Conservation (phyloP, 2,888 invertebrate species). For the Caenorhabditis afra region DNA sequence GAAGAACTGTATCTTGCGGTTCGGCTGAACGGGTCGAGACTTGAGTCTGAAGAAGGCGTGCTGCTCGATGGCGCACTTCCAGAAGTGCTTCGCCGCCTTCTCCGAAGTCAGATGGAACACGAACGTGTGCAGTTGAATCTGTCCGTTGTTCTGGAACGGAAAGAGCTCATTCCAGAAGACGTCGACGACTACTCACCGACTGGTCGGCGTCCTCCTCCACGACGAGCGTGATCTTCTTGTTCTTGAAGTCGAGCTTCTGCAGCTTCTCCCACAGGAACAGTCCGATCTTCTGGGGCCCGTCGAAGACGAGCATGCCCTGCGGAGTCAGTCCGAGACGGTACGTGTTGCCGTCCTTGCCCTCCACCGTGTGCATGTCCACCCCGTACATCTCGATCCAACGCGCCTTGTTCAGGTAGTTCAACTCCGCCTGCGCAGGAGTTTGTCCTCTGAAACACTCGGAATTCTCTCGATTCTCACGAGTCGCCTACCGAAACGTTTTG, state of each 20-base stretch:
- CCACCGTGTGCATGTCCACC: conserved; percentile 97
- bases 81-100: conserved; percentile 98
- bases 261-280: conserved; percentile 99
- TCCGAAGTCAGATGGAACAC: conserved; percentile 95
- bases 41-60: conserved; percentile 96
- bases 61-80: conserved; percentile 99
- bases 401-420: conserved; percentile 95
- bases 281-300: conserved; percentile 95
- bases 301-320: conserved; percentile 97
- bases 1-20: conserved; percentile 85
- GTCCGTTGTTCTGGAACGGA: conserved; percentile 69
- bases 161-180: no score
- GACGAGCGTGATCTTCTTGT: conserved; percentile 95
- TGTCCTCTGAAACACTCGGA: conserved; percentile 85
- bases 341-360: conserved; percentile 90
- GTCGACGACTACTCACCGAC: conserved; percentile 79
- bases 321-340: conserved; percentile 97
- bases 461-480: not conserved
- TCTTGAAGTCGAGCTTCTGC: conserved; percentile 96
- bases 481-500: conserved; percentile 82
- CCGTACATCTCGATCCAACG: conserved; percentile 97
- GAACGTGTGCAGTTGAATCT: conserved; percentile 94
- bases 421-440: conserved; percentile 95
- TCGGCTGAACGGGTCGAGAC: conserved; percentile 49
- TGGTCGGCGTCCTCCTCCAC: conserved; percentile 99